Evolutionary conservation across 2,797 vertebrate species (phyloP).

Genomic region (Epinephelus awoara): DNA sequence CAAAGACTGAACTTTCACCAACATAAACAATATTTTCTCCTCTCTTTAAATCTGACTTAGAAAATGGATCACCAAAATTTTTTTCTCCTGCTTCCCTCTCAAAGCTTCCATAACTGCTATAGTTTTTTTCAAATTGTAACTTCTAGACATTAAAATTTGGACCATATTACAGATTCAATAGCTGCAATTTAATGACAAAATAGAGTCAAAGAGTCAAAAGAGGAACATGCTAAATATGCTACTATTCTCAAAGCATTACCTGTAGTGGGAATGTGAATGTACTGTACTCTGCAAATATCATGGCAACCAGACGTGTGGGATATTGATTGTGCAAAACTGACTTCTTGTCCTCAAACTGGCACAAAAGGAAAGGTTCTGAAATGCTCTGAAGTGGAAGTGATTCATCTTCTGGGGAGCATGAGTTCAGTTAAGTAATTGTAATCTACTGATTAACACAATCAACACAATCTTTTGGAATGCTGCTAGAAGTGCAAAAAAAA

Average conservation of each 20-base stretch:
- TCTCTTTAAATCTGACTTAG: no score
- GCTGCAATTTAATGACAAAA: neutral
- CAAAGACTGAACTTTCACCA: no score
- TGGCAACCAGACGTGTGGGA: neutral
- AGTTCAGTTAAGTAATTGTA: neutral
- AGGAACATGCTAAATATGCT: neutral
- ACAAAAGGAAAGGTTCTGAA: neutral
- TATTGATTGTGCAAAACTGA: neutral
- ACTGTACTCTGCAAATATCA: neutral
- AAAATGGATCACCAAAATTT: no score
- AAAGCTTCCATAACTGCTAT: no score
- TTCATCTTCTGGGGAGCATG: neutral
- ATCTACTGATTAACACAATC: neutral
- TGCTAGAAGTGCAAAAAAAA: neutral
- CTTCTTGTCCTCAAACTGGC: neutral
- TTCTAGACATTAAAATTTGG: neutral
- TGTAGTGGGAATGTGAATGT: neutral
- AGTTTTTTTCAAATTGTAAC: neutral
- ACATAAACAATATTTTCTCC: no score
- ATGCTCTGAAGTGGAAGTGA: neutral
- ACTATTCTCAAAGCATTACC: neutral
- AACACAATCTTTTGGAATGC: neutral
- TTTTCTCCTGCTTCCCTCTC: neutral
- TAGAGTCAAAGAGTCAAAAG: neutral
- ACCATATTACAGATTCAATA: neutral